These are phyloP conservation scores for Yponomeuta sedellus DNA, from an alignment of 2,888 invertebrate genomes.

Conservation along the genomic window DNA sequence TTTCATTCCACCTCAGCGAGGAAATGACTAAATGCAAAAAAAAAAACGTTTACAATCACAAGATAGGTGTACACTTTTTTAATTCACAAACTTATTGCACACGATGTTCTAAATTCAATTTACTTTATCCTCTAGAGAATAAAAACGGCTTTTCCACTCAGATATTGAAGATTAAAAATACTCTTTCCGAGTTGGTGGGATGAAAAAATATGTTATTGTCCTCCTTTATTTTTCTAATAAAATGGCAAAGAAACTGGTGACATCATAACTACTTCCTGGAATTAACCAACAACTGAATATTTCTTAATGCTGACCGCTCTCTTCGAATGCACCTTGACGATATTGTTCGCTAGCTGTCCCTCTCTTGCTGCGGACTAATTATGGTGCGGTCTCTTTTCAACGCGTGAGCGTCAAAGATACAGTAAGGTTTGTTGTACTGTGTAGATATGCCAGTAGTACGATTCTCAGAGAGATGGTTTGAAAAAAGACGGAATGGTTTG, in stretches of 20 bases:
- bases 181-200: too few relatives aligned
- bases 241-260: neutral
- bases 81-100: too few relatives aligned
- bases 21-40: too few relatives aligned
- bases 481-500: too few relatives aligned
- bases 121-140: too few relatives aligned
- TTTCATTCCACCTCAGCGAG: too few relatives aligned
- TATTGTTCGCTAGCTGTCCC: conserved; percentile 37
- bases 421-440: neutral
- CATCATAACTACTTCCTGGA: conserved; percentile 43
- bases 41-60: too few relatives aligned
- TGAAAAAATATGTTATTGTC: conserved; percentile 2
- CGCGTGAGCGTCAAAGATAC: conserved; percentile 29
- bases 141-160: too few relatives aligned
- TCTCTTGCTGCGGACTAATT: conserved; percentile 39
- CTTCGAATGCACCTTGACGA: conserved; percentile 57
- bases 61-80: too few relatives aligned
- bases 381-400: conserved; percentile 41
- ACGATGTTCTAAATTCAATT: too few relatives aligned
- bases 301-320: conserved; percentile 42
- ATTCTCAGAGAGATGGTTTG: neutral
- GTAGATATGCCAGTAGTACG: neutral
- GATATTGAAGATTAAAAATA: too few relatives aligned
- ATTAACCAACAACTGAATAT: conserved; percentile 32
- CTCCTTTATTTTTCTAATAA: conserved; percentile 11